Conservation (phyloP, 1,140 invertebrate species). For the Augochlora pura region DNA sequence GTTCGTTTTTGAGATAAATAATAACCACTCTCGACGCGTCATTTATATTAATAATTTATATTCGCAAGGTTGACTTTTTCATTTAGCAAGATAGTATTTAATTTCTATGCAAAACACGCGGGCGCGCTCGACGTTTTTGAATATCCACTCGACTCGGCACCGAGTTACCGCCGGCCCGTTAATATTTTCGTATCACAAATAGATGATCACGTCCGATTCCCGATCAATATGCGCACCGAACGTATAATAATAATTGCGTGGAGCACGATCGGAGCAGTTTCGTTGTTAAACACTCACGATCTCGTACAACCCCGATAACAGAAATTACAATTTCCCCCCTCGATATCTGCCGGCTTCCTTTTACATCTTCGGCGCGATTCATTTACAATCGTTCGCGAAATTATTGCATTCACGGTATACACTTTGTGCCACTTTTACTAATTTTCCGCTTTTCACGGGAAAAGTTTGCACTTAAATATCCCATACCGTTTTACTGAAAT, state of each 20-base stretch:
- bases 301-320: constrained; percentile 4
- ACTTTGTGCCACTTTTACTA: neutral
- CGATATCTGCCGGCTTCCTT: neutral
- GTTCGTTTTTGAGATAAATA: no score
- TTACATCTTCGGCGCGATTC: neutral
- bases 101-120: neutral
- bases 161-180: constrained; percentile 9
- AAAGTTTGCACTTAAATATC: no score
- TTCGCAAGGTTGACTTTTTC: neutral
- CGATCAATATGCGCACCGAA: constrained; percentile 5
- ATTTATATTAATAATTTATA: neutral
- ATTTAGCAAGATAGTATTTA: no score
- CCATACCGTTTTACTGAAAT: no score
- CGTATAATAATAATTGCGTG: constrained; percentile 46
- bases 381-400: neutral
- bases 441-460: no score
- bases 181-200: constrained; percentile 30
- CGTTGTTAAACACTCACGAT: constrained; percentile 9
- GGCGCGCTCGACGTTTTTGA: neutral
- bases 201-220: constrained; percentile 30
- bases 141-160: constrained; percentile 2
- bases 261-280: constrained; percentile 19
- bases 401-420: neutral
- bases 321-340: constrained; percentile 35
- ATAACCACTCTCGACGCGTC: neutral